Evolutionary conservation across 2,888 invertebrate genomes (phyloP).

Genomic region (Margaritifera margaritifera): DNA sequence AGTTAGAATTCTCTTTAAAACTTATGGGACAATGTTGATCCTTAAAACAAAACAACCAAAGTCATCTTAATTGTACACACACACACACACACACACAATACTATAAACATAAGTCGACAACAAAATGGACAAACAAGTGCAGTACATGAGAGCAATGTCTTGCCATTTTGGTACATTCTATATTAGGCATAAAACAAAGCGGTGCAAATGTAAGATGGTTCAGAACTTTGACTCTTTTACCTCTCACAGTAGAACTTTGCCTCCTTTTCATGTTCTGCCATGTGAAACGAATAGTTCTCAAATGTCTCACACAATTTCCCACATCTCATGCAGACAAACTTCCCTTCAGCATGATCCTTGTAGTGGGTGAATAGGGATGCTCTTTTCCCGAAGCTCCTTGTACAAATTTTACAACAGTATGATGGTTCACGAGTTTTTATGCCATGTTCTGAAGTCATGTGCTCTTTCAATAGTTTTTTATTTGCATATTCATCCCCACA

Average conservation of each 20-base stretch:
- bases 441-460: constrained; percentile 5
- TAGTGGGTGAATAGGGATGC: constrained; percentile 55
- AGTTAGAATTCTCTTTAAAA: no score
- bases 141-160: no score
- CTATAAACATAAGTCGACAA: no score
- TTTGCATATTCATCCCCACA: constrained; percentile 6
- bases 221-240: no score
- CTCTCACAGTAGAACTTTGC: constrained; percentile 54
- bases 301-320: constrained; percentile 55
- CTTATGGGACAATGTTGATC: no score
- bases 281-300: constrained; percentile 46
- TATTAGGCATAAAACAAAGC: no score
- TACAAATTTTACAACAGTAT: constrained; percentile 58
- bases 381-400: constrained; percentile 53
- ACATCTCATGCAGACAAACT: constrained; percentile 57
- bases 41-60: no score
- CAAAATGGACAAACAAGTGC: no score
- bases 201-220: no score
- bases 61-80: no score
- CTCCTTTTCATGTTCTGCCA: constrained; percentile 49
- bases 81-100: no score
- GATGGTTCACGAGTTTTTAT: constrained; percentile 19
- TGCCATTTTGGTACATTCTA: no score
- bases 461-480: constrained; percentile 4
- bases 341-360: constrained; percentile 53